Evolutionary conservation across 2,113 vertebrate species (phyloP).

Genomic region (Varanus komodoensis): DNA sequence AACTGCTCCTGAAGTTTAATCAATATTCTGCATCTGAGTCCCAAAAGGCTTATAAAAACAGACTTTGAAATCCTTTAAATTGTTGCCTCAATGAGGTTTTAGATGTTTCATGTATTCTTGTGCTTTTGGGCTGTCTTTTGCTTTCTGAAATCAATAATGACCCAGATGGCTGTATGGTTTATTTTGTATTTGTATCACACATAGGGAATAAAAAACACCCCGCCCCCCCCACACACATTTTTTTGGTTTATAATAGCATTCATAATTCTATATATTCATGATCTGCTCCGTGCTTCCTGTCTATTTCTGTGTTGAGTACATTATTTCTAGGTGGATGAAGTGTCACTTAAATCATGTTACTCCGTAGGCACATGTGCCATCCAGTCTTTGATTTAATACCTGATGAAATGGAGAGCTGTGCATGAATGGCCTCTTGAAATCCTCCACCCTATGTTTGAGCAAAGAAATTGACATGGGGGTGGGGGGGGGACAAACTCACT

Average conservation of each 20-base stretch:
- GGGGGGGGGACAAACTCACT: too few relatives aligned
- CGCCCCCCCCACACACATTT: background rate
- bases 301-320: slow-evolving; percentile 55
- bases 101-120: slow-evolving; percentile 34
- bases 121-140: background rate
- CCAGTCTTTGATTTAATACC: slow-evolving; percentile 45
- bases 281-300: slow-evolving; percentile 51
- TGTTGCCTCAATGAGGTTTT: slow-evolving; percentile 63
- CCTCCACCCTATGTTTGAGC: too few relatives aligned
- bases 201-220: slow-evolving; percentile 21
- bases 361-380: slow-evolving; percentile 20
- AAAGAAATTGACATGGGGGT: too few relatives aligned
- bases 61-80: slow-evolving; percentile 73
- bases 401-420: slow-evolving; percentile 11
- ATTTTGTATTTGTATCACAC: slow-evolving; percentile 25
- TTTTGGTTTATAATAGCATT: slow-evolving; percentile 53
- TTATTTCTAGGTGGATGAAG: slow-evolving; percentile 45
- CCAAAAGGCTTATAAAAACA: slow-evolving; percentile 70
- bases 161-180: background rate
- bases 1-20: slow-evolving; percentile 73
- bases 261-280: slow-evolving; percentile 59
- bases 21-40: slow-evolving; percentile 69
- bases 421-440: too few relatives aligned
- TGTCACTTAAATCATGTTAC: slow-evolving; percentile 49
- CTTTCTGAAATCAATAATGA: slow-evolving; percentile 41